Base-by-base conservation (phyloP, 2,797 vertebrate genomes). In the Gymnodraco acuticeps region DNA sequence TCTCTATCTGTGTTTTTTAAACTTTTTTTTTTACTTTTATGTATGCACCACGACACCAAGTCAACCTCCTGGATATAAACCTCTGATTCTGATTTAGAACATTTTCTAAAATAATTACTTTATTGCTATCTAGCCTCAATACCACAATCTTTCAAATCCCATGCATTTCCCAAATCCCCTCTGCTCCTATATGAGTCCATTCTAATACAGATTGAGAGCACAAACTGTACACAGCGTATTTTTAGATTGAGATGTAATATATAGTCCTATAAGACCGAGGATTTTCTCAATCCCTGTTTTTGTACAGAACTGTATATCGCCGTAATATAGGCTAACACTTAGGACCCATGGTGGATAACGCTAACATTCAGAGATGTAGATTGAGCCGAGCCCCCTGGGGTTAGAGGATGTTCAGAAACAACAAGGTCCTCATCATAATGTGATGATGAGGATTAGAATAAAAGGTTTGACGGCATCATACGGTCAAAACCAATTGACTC, bases 341-440 rank as follows among this genome's bases (percentile, higher is more conserved):
- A 12, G 58, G 56, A 31, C 81, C 78, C 41, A 16, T 38, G 58
- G 48, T 45, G 59, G 84, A 81, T 90, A 82, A 88, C 87, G 84
- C 77, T 41, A 31, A 41, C 17, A 7, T 64, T 42, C 63, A 51
- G 19, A 78, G 63, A 80, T 74, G 17, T 66, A 78, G 68, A 81
- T 73, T 76, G 70, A 82, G 71, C 60, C 16, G 31, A 55, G 52
- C 61, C 81, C 68, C 68, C 59, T 19, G 46, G 80, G 78, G 80
- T 87, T 52, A 85, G 69, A 67, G 87, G 50, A 80, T 82, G 53
- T 77, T 75, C 55, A 9, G 45, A 65, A 74, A 81, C 81, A 85
- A 78, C 75, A 69, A 78, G 82, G 84, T 72, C 65, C 53, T 88
- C 77, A 87, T 89, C 87, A 86, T 86, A 83, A 89, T 89, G 82